Conservation (phyloP, 2,797 vertebrate species). For the Macropodus opercularis region DNA sequence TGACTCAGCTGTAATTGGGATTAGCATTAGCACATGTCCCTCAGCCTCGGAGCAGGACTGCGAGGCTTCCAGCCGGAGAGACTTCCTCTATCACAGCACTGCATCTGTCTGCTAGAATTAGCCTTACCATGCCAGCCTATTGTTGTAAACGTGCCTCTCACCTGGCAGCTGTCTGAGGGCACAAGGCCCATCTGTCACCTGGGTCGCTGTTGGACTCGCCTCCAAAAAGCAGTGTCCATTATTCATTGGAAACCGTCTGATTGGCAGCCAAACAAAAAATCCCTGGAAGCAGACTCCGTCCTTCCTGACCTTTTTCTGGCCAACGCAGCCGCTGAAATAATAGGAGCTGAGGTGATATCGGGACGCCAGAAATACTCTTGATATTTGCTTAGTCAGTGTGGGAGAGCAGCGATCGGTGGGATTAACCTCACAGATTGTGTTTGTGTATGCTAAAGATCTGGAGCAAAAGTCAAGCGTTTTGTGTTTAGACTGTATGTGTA, state of each 20-base stretch:
- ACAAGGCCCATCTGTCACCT: constrained; percentile 71
- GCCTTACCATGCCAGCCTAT: constrained; percentile 46
- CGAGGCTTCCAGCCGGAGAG: constrained; percentile 26
- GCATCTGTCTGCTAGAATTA: constrained; percentile 66
- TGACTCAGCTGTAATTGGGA: constrained; percentile 72
- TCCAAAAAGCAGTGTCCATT: constrained; percentile 52
- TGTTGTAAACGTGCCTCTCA: constrained; percentile 67
- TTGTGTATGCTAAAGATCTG: constrained; percentile 5
- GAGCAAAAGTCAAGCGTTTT: constrained; percentile 33
- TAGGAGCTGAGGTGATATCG: constrained; percentile 34
- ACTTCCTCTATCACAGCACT: constrained; percentile 36
- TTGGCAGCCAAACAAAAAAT: constrained; percentile 45
- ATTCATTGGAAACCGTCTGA: constrained; percentile 49
- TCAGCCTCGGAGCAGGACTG: constrained; percentile 38
- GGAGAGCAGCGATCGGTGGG: constrained; percentile 15
- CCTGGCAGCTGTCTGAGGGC: constrained; percentile 69
- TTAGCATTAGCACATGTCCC: constrained; percentile 72
- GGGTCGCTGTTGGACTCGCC: constrained; percentile 56
- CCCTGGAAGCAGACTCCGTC: constrained; percentile 27
- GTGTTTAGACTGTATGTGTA: neutral
- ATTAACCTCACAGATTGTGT: constrained; percentile 20
- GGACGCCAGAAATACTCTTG: constrained; percentile 5
- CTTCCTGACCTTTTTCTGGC: constrained; percentile 42
- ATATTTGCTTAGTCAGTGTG: constrained; percentile 17
- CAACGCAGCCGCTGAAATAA: constrained; percentile 27